Conservation (phyloP, 2,113 vertebrate species). For the Maccullochella peelii region DNA sequence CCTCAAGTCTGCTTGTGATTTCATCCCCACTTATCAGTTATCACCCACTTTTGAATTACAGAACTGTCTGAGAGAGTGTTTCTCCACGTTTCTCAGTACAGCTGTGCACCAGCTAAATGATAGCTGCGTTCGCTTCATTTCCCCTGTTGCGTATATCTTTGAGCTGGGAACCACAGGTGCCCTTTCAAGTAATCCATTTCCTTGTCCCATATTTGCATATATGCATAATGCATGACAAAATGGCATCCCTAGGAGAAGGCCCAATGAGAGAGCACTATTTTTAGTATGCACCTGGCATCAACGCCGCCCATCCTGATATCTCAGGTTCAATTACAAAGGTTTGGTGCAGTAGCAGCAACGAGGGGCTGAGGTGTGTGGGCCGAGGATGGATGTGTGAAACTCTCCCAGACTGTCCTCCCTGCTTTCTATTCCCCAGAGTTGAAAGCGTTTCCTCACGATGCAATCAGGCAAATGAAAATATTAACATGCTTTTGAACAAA, state of each 20-base stretch:
- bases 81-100: slow-evolving; percentile 59
- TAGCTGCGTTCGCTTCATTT: slow-evolving; percentile 68
- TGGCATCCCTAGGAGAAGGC: slow-evolving; percentile 69
- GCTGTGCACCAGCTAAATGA: slow-evolving; percentile 68
- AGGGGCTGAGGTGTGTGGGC: slow-evolving; percentile 43
- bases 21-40: slow-evolving; percentile 52
- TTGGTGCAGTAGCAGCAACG: slow-evolving; percentile 22
- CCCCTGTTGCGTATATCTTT: slow-evolving; percentile 73
- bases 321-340: slow-evolving; percentile 68
- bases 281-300: slow-evolving; percentile 79
- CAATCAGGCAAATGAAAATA: slow-evolving; percentile 68
- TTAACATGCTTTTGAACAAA: slow-evolving; percentile 60
- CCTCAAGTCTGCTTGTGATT: slow-evolving; percentile 46
- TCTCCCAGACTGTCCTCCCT: slow-evolving; percentile 11
- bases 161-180: slow-evolving; percentile 76
- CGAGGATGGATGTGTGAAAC: slow-evolving; percentile 32
- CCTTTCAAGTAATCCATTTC: slow-evolving; percentile 81
- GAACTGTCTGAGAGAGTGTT: slow-evolving; percentile 54
- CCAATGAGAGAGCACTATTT: slow-evolving; percentile 79
- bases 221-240: slow-evolving; percentile 82
- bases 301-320: slow-evolving; percentile 66
- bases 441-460: slow-evolving; percentile 38
- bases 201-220: slow-evolving; percentile 78
- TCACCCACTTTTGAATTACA: slow-evolving; percentile 51
- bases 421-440: slow-evolving; percentile 34